These are phyloP conservation scores for Xyrichtys novacula DNA, from an alignment of 2,797 vertebrate genomes.

Conservation along the genomic window DNA sequence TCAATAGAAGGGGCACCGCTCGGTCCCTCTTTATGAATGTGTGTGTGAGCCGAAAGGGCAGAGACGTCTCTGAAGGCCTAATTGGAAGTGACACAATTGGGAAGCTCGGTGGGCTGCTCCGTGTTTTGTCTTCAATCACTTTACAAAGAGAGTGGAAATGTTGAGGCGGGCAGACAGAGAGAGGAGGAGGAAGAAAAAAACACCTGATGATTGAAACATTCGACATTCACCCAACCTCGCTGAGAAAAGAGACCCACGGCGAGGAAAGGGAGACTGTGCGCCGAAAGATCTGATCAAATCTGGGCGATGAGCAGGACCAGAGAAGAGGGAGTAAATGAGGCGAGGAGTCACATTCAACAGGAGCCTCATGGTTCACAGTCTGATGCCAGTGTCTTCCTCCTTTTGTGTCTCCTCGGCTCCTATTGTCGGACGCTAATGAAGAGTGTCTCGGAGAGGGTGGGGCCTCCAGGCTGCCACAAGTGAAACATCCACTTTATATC, in stretches of 20 bases:
- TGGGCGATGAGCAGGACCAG: slow-evolving; percentile 49
- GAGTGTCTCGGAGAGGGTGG: slow-evolving; percentile 53
- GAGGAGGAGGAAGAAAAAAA: slow-evolving; percentile 1
- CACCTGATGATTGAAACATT: slow-evolving; percentile 57
- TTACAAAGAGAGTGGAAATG: slow-evolving; percentile 40
- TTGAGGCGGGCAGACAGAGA: slow-evolving; percentile 28
- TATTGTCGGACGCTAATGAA: slow-evolving; percentile 73
- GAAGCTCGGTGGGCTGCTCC: slow-evolving; percentile 56
- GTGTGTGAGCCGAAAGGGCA: slow-evolving; percentile 64
- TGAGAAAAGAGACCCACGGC: slow-evolving; percentile 40
- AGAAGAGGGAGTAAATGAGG: slow-evolving; percentile 42
- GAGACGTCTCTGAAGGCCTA: slow-evolving; percentile 70
- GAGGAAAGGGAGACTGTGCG: slow-evolving; percentile 17
- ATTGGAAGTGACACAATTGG: slow-evolving; percentile 75
- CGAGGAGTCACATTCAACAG: slow-evolving; percentile 19
- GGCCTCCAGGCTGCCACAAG: slow-evolving; percentile 48
- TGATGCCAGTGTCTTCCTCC: slow-evolving; percentile 43
- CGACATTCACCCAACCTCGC: slow-evolving; percentile 33
- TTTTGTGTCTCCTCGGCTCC: slow-evolving; percentile 52
- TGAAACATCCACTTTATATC: slow-evolving; percentile 57
- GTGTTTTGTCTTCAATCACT: slow-evolving; percentile 55
- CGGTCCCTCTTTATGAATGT: slow-evolving; percentile 57
- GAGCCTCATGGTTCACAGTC: slow-evolving; percentile 51
- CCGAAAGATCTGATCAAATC: slow-evolving; percentile 59
- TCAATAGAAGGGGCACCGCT: slow-evolving; percentile 44